Evolutionary conservation across 2,888 invertebrate genomes (phyloP), one percentile per base, ranked within the genome.

Genomic region (Smittia aterrima): DNA sequence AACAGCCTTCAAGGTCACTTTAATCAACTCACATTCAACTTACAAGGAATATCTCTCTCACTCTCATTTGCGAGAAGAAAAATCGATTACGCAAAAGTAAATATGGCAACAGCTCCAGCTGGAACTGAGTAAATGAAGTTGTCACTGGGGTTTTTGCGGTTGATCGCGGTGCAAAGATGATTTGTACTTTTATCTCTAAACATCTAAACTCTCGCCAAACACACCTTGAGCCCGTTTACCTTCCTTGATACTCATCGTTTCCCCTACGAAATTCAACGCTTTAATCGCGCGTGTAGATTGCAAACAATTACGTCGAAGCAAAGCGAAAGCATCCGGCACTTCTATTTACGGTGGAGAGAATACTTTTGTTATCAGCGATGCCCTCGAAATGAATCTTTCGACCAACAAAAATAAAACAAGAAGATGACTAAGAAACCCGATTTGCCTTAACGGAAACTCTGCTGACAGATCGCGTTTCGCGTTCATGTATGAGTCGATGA

Each of bases 381-480:
- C 47, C 47, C 47, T 47, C 47, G 47, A 47, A 47, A 47, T 47
- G 47, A 11, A 47, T 47, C 47, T 47, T 47, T n/a, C n/a, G n/a
- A n/a, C n/a, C 47, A n/a, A n/a, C n/a, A 47, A 47, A 47, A 47
- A 47, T 6, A 9, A 3, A 47, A n/a, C n/a, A 47, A 47, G 16
- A 47, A 47, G n/a, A 38, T 38, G 38, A 38, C 38, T 38, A 38
- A 38, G 38, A 38, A 38, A 47, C 47, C 16, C 2, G 47, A 2
- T 47, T 47, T 11, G 47, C 22, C 22, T 58, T 58, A 58, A 58
- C 58, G 58, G 58, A 58, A 58, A 58, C 16, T 58, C 58, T 58
- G n/a, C n/a, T 58, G 58, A 22, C 22, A 58, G 47, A 58, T 58
- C 22, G 58, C 58, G 58, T 58, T 58, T 58, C 22, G 58, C 58